phyloP scores from a whole-genome alignment of 1,140 invertebrate species.

The Drosophila sp. region DNA sequence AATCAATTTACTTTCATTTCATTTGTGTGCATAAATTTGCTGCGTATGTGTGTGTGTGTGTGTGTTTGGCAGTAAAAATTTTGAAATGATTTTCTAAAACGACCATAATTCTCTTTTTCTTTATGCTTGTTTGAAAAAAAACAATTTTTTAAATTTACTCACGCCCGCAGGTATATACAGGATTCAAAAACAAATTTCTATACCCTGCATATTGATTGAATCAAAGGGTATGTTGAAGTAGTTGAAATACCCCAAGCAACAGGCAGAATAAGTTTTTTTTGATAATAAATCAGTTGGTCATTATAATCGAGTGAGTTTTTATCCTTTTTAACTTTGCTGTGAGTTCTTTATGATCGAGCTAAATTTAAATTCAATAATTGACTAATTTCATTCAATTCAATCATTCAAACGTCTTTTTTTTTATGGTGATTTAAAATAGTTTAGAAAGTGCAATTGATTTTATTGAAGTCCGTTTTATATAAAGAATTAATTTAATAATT shows the following conservation, averaged over 20 bases:
- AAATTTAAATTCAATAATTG: too few species aligned
- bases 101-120: slow-evolving; percentile 36
- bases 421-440: too few species aligned
- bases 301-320: too few species aligned
- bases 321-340: too few species aligned
- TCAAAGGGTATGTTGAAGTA: not conserved
- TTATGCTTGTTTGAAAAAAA: slow-evolving; percentile 17
- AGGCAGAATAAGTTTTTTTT: not conserved
- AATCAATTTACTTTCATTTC: slow-evolving; percentile 80
- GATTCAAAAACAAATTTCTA: not conserved
- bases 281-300: too few species aligned
- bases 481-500: too few species aligned
- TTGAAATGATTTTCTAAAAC: slow-evolving; percentile 67
- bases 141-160: slow-evolving; percentile 50
- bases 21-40: slow-evolving; percentile 78
- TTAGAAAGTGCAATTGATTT: too few species aligned
- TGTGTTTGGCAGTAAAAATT: slow-evolving; percentile 36
- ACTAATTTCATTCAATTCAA: too few species aligned
- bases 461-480: too few species aligned
- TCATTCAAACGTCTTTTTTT: too few species aligned
- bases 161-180: slow-evolving; percentile 28
- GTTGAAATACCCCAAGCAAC: not conserved
- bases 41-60: slow-evolving; percentile 24
- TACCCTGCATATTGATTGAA: not conserved
- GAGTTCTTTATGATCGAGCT: too few species aligned